Base-by-base conservation (phyloP, 1,140 invertebrate species). In the Cydia splendana region DNA sequence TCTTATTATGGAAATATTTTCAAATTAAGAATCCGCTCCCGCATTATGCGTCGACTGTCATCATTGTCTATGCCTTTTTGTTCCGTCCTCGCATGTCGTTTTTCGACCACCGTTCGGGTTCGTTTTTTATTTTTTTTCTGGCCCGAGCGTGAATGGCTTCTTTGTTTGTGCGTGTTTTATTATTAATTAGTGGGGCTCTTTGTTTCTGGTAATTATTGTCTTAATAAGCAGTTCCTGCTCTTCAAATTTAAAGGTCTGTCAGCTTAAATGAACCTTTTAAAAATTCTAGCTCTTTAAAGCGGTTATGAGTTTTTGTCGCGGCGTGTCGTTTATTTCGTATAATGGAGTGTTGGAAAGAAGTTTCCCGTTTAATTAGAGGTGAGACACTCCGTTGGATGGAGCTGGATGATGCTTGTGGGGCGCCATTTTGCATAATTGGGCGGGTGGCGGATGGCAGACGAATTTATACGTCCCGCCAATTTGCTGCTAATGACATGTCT, bases 1-100 rank as follows among this genome's bases (percentile, higher is more conserved):
- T 91, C 91, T 91, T 93, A 92, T 92, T 91, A 93, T 93, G 91
- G 90, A 93, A 91, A 93, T 91, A 93, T 93, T 93, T 93, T 93
- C 89, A 91, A 93, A 91, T 93, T 91, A 91, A 93, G 89, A 91
- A 88, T 88, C 83, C 88, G 89, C 88, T 93, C 91, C 90, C 90
- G 91, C 91, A 93, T 93, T 91, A 91, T 91, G 88, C 88, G 88
- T 91, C 89, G 86, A 87, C 91, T 90, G 91, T 88, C 90, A 89
- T 92, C 91, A 93, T 93, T 93, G 91, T 93, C 91, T 93, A 92
- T 90, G 87, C 84, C 87, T 90, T 91, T 93, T 93, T 93, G 87
- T 91, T 91, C 15, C 87, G 83, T 86, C 82, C 90, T 91, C 90
- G 90, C 88, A 92, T 92, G 90, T 92, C 85, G 90, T 88, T 90